Evolutionary conservation across 53 echinoderm and acorn worm genomes (phyloP).

Genomic region (Temnopleurus reevesii): DNA sequence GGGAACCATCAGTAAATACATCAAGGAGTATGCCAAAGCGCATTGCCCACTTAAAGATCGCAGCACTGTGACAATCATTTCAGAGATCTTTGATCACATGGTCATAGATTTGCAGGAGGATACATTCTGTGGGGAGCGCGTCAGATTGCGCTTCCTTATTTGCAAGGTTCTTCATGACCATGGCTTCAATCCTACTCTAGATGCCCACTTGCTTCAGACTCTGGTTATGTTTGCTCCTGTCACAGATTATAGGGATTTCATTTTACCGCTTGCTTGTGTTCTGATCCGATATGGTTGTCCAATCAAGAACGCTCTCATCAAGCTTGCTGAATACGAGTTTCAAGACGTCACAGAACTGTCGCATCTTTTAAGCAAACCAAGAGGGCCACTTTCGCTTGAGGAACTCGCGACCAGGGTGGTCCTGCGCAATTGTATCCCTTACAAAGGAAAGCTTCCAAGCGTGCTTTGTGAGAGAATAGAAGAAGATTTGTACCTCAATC

Average conservation of each 20-base stretch:
- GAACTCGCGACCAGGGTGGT: no score
- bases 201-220: background rate
- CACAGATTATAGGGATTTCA: background rate
- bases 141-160: background rate
- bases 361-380: background rate
- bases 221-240: background rate
- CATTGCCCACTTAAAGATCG: background rate
- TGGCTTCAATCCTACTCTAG: background rate
- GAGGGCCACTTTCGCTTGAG: no score
- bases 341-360: background rate
- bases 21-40: background rate
- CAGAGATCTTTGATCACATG: background rate
- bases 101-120: background rate
- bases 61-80: background rate
- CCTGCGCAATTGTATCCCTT: no score
- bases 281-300: constrained; percentile 10
- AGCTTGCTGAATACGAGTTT: background rate
- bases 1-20: background rate
- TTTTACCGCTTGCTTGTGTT: background rate
- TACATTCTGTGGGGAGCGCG: background rate
- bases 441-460: no score
- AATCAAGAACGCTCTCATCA: background rate
- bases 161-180: background rate
- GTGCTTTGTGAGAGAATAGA: no score
- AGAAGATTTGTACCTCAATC: no score